phyloP scores from a whole-genome alignment of 2,797 vertebrate genomes.

The Channallabes apus region DNA sequence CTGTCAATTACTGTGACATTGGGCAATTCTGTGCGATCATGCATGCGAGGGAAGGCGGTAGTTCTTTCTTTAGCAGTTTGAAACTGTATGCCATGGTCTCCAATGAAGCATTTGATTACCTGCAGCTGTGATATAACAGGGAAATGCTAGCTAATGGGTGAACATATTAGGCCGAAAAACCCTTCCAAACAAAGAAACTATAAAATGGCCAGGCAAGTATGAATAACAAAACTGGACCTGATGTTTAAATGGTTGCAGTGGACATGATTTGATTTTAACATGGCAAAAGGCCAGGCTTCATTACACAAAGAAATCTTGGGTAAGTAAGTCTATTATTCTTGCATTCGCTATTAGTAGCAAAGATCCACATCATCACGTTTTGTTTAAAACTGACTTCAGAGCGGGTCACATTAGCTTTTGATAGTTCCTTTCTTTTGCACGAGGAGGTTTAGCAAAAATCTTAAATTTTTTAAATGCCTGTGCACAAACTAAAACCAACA shows the following conservation, averaged over 20 bases:
- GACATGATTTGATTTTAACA: background rate
- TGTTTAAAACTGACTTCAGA: background rate
- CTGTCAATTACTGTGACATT: background rate
- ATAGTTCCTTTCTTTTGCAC: slow-evolving; percentile 65
- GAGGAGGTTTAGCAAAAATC: slow-evolving; percentile 50
- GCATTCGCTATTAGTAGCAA: slow-evolving; percentile 24
- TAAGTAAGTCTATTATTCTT: slow-evolving; percentile 9
- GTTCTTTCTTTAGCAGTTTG: background rate
- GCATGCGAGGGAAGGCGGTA: background rate
- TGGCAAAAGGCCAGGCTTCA: background rate
- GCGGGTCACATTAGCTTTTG: slow-evolving; percentile 64
- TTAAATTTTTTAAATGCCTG: slow-evolving; percentile 55
- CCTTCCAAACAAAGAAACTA: background rate
- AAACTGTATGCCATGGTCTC: background rate
- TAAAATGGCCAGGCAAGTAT: background rate
- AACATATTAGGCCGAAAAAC: background rate
- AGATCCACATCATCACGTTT: slow-evolving; percentile 24
- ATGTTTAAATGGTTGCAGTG: background rate
- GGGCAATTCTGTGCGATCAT: background rate
- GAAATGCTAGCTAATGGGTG: no score
- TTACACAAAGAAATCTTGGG: background rate
- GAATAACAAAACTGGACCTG: background rate
- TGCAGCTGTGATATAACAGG: background rate
- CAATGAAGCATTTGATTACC: background rate
- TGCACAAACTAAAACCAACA: slow-evolving; percentile 65